A percentile compares a stretch with the other conserved stretches of the same genome.
Conservation (phyloP, 2,797 vertebrate genomes). For the Coranthus polyacanthus region DNA sequence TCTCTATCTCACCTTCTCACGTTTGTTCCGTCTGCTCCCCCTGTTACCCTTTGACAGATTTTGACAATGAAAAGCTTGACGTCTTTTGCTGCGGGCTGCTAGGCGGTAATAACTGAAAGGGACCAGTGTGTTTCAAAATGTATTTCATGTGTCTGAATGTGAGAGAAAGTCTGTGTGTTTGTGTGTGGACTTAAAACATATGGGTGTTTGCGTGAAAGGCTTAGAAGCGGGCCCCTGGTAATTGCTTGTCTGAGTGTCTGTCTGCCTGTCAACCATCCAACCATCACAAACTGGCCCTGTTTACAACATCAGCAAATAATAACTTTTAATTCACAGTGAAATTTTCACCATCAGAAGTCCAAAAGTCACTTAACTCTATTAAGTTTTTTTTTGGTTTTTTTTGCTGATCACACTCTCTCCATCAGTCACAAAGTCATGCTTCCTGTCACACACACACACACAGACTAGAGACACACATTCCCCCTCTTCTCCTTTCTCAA, state of each 20-base stretch:
- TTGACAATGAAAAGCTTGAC: conserved; percentile 34
- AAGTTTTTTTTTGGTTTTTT: conserved; percentile 28
- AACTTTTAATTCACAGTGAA: conserved; percentile 29
- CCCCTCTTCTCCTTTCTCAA: conserved; percentile 69
- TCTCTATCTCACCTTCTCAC: conserved; percentile 26
- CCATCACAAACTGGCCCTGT: conserved; percentile 42
- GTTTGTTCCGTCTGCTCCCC: conserved; percentile 20
- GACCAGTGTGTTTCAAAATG: conserved; percentile 37
- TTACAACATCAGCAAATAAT: conserved; percentile 34
- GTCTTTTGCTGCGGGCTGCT: conserved; percentile 25
- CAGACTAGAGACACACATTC: background rate
- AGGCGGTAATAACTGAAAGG: conserved; percentile 42
- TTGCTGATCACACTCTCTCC: conserved; percentile 48
- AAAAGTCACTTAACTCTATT: conserved; percentile 18
- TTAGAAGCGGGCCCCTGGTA: conserved; percentile 53
- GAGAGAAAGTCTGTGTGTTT: conserved; percentile 1
- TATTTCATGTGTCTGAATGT: conserved; percentile 36
- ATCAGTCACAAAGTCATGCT: conserved; percentile 68
- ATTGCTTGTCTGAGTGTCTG: conserved; percentile 63
- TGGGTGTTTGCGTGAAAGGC: conserved; percentile 46
- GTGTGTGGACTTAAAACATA: conserved; percentile 27
- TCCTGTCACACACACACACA: conserved; percentile 68
- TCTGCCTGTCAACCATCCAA: conserved; percentile 46
- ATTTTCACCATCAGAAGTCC: conserved; percentile 24
- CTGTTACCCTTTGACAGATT: background rate